Evolutionary conservation across 2,888 invertebrate genomes (phyloP), one percentile per base, ranked within the genome.

Genomic region (Mayetiola destructor): DNA sequence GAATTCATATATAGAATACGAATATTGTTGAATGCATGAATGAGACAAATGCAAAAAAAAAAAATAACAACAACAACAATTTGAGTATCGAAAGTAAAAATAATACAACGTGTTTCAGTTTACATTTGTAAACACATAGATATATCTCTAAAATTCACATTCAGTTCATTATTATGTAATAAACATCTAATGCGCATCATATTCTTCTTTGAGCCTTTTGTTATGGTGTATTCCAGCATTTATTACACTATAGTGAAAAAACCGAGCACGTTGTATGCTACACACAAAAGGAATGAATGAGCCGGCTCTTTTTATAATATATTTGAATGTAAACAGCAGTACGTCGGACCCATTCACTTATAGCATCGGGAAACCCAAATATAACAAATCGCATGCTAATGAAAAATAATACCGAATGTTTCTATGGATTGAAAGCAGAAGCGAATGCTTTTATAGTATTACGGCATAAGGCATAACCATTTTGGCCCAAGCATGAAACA

Each of bases 341-440:
- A n/a, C n/a, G n/a, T n/a, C n/a, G n/a, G n/a, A n/a, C n/a, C n/a
- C n/a, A n/a, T n/a, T n/a, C n/a, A n/a, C n/a, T n/a, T n/a, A n/a
- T n/a, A n/a, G n/a, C n/a, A n/a, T n/a, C n/a, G n/a, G 23, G 16
- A 48, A 32, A 6, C 8, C 48, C 48, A 27, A 48, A 48, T 48
- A 48, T 48, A 48, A 48, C 48, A 48, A 48, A 48, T 48, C 48
- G 48, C 48, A 48, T 48, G 48, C 48, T 48, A 48, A 48, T 48
- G 48, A 48, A 48, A 48, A 48, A 48, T 48, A 48, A 48, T 48
- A 48, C 16, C 27, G 27, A 42, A 23, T 23, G 42, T 42, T n/a
- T 23, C 23, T 42, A 42, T 42, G 42, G 23, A n/a, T n/a, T n/a
- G n/a, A 32, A 32, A 12, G 32, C 32, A 32, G 32, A 6, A 32